phyloP scores from a whole-genome alignment of 2,888 invertebrate genomes.

The Andrena flavipes region DNA sequence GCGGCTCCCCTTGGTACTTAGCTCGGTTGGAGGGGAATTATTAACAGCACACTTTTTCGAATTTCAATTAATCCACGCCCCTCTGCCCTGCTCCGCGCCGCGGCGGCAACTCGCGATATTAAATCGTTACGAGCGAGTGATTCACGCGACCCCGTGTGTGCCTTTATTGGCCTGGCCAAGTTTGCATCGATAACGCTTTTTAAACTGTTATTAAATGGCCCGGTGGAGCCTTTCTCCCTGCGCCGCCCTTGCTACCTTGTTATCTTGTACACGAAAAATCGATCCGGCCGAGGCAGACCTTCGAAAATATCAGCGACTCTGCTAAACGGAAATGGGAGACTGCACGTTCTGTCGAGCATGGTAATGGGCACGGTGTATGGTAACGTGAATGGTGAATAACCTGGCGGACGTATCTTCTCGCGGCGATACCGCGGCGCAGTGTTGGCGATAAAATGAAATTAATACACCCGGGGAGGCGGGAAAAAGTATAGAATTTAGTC shows the following conservation, averaged over 20 bases:
- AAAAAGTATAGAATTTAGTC: conserved; percentile 30
- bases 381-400: conserved; percentile 8
- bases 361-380: conserved; percentile 11
- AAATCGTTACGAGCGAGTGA: conserved; percentile 44
- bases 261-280: conserved; percentile 36
- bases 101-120: conserved; percentile 35
- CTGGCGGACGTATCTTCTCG: conserved; percentile 8
- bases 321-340: conserved; percentile 2
- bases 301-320: conserved; percentile 19
- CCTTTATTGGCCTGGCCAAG: conserved; percentile 37
- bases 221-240: neutral
- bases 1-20: neutral
- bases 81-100: neutral
- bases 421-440: neutral
- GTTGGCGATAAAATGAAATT: conserved; percentile 13
- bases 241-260: conserved; percentile 16
- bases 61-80: conserved; percentile 36
- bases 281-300: conserved; percentile 1
- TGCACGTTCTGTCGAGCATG: neutral
- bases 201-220: conserved; percentile 44
- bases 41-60: conserved; percentile 32
- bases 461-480: neutral
- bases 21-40: neutral
- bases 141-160: conserved; percentile 24
- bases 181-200: conserved; percentile 36